phyloP scores from a whole-genome alignment of 2,113 vertebrate species.

The Halichoerus grypus region DNA sequence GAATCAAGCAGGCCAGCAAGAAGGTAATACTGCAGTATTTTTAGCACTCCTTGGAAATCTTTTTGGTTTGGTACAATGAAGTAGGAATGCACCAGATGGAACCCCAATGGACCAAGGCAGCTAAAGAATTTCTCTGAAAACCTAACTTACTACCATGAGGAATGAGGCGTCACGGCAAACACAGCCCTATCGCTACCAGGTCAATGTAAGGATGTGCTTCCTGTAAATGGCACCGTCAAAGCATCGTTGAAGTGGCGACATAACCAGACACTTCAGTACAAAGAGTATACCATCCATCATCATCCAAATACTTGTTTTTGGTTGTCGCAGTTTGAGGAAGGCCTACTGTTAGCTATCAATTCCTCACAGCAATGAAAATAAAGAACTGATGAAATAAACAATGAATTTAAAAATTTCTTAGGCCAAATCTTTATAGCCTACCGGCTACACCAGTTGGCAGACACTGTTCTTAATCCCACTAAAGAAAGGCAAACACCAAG shows the following conservation, averaged over 20 bases:
- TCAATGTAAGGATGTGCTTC: not conserved
- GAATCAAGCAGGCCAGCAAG: not conserved
- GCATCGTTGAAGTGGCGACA: not conserved
- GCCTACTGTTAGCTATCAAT: not conserved
- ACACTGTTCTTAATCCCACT: not conserved
- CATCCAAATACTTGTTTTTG: not conserved
- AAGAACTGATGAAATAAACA: not conserved
- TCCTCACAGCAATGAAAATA: not conserved
- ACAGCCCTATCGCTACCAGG: not conserved
- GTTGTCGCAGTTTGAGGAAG: not conserved
- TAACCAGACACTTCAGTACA: not conserved
- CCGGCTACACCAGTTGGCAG: not conserved
- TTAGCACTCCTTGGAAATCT: not conserved
- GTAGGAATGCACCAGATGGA: not conserved
- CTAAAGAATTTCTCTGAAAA: not conserved
- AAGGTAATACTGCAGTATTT: not conserved
- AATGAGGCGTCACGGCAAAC: not conserved
- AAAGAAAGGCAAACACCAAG: slow-evolving; percentile 66
- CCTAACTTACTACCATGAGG: not conserved
- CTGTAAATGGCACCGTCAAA: not conserved
- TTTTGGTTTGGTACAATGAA: not conserved
- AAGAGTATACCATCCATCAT: not conserved
- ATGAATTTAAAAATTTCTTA: not conserved
- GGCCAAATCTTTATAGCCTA: not conserved
- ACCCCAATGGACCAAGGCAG: not conserved